phyloP scores from a whole-genome alignment of 2,888 invertebrate genomes.

The Philaethria dido region DNA sequence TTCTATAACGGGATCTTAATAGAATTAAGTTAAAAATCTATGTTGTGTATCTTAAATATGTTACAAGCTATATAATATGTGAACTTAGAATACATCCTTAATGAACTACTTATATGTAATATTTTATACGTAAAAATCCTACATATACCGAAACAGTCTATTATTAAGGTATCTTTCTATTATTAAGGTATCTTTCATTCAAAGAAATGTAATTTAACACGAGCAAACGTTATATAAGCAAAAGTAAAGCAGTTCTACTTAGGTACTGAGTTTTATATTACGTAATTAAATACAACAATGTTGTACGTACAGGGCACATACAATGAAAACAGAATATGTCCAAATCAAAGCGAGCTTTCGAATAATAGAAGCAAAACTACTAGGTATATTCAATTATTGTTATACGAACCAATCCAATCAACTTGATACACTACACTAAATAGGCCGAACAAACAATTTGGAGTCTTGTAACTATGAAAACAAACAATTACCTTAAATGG shows the following conservation, averaged over 20 bases:
- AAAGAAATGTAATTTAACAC: too few relatives aligned
- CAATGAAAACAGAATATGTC: background rate
- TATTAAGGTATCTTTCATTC: too few relatives aligned
- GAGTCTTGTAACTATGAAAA: slow-evolving; percentile 52
- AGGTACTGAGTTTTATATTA: background rate
- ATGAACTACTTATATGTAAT: too few relatives aligned
- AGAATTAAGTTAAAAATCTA: slow-evolving; percentile 57
- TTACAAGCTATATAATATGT: slow-evolving; percentile 17
- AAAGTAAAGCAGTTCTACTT: background rate
- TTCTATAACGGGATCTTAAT: slow-evolving; percentile 57
- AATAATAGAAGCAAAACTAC: slow-evolving; percentile 27
- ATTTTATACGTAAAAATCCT: too few relatives aligned
- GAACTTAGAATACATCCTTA: too few relatives aligned
- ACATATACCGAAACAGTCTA: too few relatives aligned
- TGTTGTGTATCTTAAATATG: slow-evolving; percentile 36
- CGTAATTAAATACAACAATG: background rate
- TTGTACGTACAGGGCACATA: background rate
- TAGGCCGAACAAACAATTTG: slow-evolving; percentile 34
- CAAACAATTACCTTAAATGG: slow-evolving; percentile 63
- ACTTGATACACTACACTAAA: slow-evolving; percentile 37
- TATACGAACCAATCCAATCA: slow-evolving; percentile 41
- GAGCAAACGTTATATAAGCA: too few relatives aligned
- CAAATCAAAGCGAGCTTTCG: slow-evolving; percentile 14
- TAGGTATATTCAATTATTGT: slow-evolving; percentile 33
- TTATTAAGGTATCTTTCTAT: too few relatives aligned